Conservation (phyloP, 2,113 vertebrate species). For the Pleuronectes platessa region DNA sequence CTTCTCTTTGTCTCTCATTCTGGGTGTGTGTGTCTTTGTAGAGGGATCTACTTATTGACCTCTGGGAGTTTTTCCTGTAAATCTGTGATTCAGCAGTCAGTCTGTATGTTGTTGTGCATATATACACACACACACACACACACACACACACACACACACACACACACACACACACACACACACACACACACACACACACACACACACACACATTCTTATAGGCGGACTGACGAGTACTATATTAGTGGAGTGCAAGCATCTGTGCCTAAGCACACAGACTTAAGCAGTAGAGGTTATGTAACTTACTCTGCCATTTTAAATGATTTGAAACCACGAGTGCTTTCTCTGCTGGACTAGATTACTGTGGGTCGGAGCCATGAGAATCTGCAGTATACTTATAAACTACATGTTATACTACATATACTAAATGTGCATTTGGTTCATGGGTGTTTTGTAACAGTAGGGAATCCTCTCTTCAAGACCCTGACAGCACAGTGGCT, state of each 20-base stretch:
- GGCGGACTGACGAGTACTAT: conserved; percentile 51
- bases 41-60: conserved; percentile 19
- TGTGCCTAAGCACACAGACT: conserved; percentile 61
- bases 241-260: conserved; percentile 67
- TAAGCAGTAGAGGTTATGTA: conserved; percentile 77
- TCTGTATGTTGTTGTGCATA: conserved; percentile 41
- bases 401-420: conserved; percentile 26
- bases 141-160: too few relatives aligned
- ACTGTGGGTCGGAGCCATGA: conserved; percentile 38
- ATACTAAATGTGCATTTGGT: conserved; percentile 21
- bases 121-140: conserved; percentile 23
- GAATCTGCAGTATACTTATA: conserved; percentile 32
- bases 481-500: conserved; percentile 12
- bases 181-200: too few relatives aligned
- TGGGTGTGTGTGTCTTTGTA: neutral
- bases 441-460: conserved; percentile 32
- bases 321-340: conserved; percentile 70
- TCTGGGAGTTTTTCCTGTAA: conserved; percentile 37
- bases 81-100: conserved; percentile 52
- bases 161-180: neutral
- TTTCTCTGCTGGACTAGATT: conserved; percentile 55
- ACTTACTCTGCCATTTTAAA: conserved; percentile 77
- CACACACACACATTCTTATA: conserved; percentile 10
- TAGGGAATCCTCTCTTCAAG: conserved; percentile 48
- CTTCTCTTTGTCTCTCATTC: neutral